Conservation (phyloP, 2,113 vertebrate genomes). For the Microcebus murinus region DNA sequence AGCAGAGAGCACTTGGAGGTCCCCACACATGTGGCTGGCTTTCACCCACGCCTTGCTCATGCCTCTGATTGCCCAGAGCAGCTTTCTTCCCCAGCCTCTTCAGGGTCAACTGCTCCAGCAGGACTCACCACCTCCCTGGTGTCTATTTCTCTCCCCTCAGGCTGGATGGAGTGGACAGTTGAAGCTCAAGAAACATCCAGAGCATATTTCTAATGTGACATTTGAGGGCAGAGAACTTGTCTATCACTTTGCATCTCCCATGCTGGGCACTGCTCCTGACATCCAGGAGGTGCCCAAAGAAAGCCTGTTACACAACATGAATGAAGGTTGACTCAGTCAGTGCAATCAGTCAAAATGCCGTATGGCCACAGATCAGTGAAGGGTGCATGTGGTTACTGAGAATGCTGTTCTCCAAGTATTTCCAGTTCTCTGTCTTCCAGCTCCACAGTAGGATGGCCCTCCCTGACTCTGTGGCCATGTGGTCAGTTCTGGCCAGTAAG, state of each 20-base stretch:
- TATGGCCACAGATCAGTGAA: neutral
- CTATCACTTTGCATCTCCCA: neutral
- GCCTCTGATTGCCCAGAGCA: too few relatives aligned
- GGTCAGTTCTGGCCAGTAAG: neutral
- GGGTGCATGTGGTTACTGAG: neutral
- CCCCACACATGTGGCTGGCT: fast-evolving
- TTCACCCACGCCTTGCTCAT: neutral
- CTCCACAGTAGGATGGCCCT: too few relatives aligned
- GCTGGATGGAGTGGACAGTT: neutral
- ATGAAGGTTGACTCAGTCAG: neutral
- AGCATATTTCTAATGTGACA: fast-evolving
- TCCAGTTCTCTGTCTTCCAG: neutral
- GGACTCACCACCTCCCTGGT: too few relatives aligned
- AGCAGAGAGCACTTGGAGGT: fast-evolving
- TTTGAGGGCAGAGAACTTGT: neutral
- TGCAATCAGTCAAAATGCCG: neutral
- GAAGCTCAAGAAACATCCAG: neutral
- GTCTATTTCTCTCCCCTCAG: neutral
- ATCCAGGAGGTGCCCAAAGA: too few relatives aligned
- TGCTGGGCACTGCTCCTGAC: fast-evolving
- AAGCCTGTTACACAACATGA: too few relatives aligned
- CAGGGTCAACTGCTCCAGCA: neutral
- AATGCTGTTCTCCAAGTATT: neutral
- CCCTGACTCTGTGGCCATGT: neutral
- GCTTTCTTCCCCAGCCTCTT: neutral